Percentiles rank a stretch among this genome's conserved stretches.
Evolutionary conservation across 2,797 vertebrate species (phyloP).

Genomic region (Cephalopachus bancanus): DNA sequence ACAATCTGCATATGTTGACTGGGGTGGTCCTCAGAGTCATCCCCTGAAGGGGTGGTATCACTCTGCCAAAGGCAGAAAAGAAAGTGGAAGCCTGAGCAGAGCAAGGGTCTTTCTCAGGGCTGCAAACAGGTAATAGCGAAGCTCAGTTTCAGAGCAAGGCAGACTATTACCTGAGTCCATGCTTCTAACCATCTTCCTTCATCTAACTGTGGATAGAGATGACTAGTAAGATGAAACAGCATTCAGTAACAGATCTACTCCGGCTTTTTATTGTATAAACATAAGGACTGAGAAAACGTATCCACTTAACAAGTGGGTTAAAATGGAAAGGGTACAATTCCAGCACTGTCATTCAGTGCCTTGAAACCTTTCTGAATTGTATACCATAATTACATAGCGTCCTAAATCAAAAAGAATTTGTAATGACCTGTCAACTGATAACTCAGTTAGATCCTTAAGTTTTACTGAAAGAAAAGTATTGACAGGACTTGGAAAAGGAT

Average conservation of each 20-base stretch:
- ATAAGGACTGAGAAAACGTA: neutral
- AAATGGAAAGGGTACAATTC: conserved; percentile 1
- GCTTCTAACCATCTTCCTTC: neutral
- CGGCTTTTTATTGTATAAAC: neutral
- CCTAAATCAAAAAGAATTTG: conserved; percentile 9
- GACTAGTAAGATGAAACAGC: neutral
- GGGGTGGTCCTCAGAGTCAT: neutral
- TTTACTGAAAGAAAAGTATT: conserved; percentile 43
- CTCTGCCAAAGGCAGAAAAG: neutral
- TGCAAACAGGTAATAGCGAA: neutral
- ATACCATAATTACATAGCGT: neutral
- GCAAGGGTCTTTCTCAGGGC: neutral
- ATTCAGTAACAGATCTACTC: neutral
- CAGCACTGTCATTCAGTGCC: neutral
- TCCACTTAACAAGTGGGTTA: neutral
- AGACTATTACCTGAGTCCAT: neutral
- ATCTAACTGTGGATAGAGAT: neutral
- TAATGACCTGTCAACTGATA: conserved; percentile 8
- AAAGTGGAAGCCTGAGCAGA: conserved; percentile 12
- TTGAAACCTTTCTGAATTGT: neutral
- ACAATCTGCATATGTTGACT: neutral
- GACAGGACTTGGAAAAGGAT: neutral
- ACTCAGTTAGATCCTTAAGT: conserved; percentile 9
- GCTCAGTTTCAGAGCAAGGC: neutral
- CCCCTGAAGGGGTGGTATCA: neutral